Percentiles rank a stretch among this genome's conserved stretches.
These are phyloP conservation scores for Beroe forskalii DNA, from an alignment of 37 sponge, comb jelly and placozoan genomes.

Conservation along the genomic window DNA sequence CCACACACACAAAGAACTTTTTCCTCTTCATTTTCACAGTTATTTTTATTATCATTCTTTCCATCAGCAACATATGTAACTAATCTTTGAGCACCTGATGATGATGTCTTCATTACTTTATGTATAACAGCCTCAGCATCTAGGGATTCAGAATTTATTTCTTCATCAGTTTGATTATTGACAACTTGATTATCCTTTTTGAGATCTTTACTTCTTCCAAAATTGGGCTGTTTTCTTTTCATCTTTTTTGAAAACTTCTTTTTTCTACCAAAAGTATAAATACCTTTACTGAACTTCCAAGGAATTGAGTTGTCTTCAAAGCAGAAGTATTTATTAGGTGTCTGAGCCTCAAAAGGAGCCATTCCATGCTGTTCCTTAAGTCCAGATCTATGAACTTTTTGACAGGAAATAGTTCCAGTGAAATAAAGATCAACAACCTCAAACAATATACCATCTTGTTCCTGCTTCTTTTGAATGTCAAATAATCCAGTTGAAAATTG, in stretches of 20 bases:
- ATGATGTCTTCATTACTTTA: background rate
- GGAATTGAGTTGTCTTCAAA: background rate
- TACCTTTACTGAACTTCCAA: background rate
- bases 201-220: background rate
- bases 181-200: background rate
- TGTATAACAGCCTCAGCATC: background rate
- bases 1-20: slow-evolving; percentile 52
- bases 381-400: background rate
- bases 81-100: background rate
- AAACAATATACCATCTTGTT: background rate
- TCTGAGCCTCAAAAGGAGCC: background rate
- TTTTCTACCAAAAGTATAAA: background rate
- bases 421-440: background rate
- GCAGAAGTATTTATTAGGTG: background rate
- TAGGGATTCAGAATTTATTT: too few relatives aligned
- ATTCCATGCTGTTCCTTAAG: background rate
- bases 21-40: background rate
- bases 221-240: background rate
- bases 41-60: background rate
- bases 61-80: background rate
- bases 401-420: background rate
- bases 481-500: background rate
- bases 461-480: background rate
- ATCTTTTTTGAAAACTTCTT: background rate
- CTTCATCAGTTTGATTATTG: background rate